phyloP scores from a whole-genome alignment of 2,888 invertebrate genomes.

The Adelognathus sp. region DNA sequence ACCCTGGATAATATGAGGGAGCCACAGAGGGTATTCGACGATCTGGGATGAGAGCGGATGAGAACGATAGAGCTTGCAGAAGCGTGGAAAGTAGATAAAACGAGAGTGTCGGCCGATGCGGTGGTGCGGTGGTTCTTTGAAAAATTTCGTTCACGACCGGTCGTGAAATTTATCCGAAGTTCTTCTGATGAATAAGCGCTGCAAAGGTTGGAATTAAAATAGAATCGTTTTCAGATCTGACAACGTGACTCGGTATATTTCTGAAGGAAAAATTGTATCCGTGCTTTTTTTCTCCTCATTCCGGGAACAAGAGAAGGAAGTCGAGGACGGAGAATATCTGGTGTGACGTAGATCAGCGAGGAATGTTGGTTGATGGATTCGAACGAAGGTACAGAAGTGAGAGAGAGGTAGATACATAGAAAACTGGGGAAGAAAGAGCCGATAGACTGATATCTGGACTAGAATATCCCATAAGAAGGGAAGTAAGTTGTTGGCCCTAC shows the following conservation, averaged over 20 bases:
- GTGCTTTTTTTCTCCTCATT: background rate
- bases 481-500: background rate
- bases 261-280: too few relatives aligned
- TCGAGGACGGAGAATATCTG: conserved; percentile 6
- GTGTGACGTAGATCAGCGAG: conserved; percentile 19
- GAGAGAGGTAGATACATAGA: background rate
- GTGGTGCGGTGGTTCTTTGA: conserved; percentile 48
- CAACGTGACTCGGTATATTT: background rate
- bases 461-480: conserved; percentile 9
- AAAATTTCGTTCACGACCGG: conserved; percentile 57
- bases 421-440: background rate
- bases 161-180: conserved; percentile 31
- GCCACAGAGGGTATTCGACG: conserved; percentile 15
- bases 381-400: background rate
- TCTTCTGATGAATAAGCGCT: conserved; percentile 19
- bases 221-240: conserved; percentile 29
- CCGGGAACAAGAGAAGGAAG: conserved; percentile 18
- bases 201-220: conserved; percentile 41
- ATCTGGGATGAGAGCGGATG: conserved; percentile 31
- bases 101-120: background rate
- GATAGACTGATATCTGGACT: conserved; percentile 8
- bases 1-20: conserved; percentile 45
- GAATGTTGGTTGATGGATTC: conserved; percentile 15
- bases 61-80: conserved; percentile 27
- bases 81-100: conserved; percentile 40